These are phyloP conservation scores for Scaptomyza reducta DNA, from an alignment of 2,888 invertebrate species.

Conservation along the genomic window DNA sequence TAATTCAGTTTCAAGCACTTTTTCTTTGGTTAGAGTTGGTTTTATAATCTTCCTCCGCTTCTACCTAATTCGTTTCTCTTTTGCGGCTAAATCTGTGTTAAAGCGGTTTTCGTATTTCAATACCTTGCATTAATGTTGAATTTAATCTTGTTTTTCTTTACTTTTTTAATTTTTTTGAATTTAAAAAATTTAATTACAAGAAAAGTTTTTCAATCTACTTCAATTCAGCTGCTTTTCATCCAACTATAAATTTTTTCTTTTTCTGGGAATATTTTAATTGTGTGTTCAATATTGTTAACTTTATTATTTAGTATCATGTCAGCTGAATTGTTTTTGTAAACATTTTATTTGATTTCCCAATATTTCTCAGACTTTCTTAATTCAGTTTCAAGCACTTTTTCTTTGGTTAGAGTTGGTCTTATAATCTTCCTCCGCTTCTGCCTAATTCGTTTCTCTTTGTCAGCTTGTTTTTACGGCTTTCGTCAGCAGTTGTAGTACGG, in stretches of 20 bases:
- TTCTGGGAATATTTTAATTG: not conserved
- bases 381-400: not conserved
- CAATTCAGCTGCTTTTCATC: not conserved
- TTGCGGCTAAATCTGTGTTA: not conserved
- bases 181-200: not conserved
- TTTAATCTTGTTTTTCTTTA: no score
- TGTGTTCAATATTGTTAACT: not conserved
- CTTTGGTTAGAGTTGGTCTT: no score
- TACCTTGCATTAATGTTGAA: not conserved
- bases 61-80: no score
- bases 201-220: not conserved
- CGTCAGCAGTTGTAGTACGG: not conserved
- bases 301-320: not conserved
- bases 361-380: no score
- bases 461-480: not conserved
- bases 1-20: not conserved
- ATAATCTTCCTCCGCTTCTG: not conserved
- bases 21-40: no score
- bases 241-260: no score
- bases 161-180: no score
- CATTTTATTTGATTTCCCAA: not conserved
- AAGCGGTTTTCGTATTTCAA: not conserved
- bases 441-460: not conserved
- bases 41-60: no score
- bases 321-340: not conserved